Evolutionary conservation across 2,888 invertebrate species (phyloP), one percentile per base, ranked within the genome.

Genomic region (Orthosia cruda): DNA sequence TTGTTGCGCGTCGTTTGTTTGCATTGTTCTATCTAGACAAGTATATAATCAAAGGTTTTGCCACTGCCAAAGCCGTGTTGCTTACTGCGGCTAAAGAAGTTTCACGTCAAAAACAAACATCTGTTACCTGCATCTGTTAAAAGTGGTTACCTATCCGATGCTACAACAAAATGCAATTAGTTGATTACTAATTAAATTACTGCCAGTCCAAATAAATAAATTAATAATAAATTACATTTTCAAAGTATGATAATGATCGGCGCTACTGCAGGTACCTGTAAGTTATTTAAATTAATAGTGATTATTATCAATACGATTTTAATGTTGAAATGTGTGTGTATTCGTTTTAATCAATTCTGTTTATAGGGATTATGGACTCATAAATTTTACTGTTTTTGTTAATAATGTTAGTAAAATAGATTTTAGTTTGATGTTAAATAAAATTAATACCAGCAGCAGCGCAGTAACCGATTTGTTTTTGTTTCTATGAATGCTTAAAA

Each of bases 301-400:
- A 59, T 59, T 40, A n/a, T 59, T 59, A 54, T 40, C 2, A 58
- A 26, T 15, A 40, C 23, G 18, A 23, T 40, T 15, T 18, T 23
- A 75, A 32, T 61, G 7, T 40, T 40, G 13, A 75, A 58, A 32
- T 18, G 3, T 64, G 13, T 16, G 45, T 63, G 32, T 20, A 18
- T 12, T 49, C 13, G 20, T 75, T 76, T 76, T 65, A 66, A 65
- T 65, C 40, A 54, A 13, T 40, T n/a, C n/a, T 47, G 16, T 65
- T n/a, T 16, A 76, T 12, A 45, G 55, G 7, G 13, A 62, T 74
- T 62, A 55, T 55, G n/a, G n/a, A 40, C 23, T 45, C 32, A 20
- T 0, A 1, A 23, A 59, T 76, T 23, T 0, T 18, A 32, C 11
- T 18, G n/a, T 16, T 58, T 23, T 32, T 52, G 32, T 16, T 50